Evolutionary conservation across 2,797 vertebrate genomes (phyloP).

Genomic region (Tiaroga cobitis): DNA sequence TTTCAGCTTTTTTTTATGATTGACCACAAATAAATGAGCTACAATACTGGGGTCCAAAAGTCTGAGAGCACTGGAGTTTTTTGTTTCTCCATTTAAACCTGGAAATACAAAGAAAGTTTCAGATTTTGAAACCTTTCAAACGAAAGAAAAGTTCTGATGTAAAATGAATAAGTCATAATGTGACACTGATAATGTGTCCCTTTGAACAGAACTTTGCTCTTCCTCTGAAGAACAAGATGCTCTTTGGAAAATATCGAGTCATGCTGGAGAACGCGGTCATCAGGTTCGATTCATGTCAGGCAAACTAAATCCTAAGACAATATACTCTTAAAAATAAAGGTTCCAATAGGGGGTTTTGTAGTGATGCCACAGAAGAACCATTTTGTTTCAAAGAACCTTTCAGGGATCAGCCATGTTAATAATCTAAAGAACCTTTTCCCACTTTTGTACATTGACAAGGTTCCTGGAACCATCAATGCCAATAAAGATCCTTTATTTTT

Average conservation of each 20-base stretch:
- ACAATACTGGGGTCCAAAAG: neutral
- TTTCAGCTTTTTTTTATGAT: neutral
- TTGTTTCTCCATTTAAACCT: neutral
- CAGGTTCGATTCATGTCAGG: neutral
- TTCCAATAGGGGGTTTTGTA: neutral
- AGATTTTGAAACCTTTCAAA: neutral
- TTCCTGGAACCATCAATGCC: neutral
- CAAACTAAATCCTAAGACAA: neutral
- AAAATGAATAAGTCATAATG: neutral
- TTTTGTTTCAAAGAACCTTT: neutral
- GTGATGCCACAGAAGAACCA: neutral
- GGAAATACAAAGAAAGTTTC: neutral
- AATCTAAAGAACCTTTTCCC: neutral
- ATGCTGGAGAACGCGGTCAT: neutral
- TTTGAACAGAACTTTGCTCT: neutral
- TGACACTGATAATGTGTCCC: neutral
- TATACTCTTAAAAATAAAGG: neutral
- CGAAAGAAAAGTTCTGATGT: neutral
- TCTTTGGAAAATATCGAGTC: neutral
- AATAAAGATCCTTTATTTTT: neutral
- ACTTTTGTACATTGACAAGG: neutral
- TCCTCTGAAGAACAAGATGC: neutral
- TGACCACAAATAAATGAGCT: neutral
- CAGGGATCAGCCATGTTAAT: neutral
- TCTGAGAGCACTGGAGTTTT: neutral